A percentile compares a stretch with the other conserved stretches of the same genome.
These are phyloP conservation scores for Chaenocephalus aceratus DNA, from an alignment of 2,113 vertebrate genomes.

Conservation along the genomic window DNA sequence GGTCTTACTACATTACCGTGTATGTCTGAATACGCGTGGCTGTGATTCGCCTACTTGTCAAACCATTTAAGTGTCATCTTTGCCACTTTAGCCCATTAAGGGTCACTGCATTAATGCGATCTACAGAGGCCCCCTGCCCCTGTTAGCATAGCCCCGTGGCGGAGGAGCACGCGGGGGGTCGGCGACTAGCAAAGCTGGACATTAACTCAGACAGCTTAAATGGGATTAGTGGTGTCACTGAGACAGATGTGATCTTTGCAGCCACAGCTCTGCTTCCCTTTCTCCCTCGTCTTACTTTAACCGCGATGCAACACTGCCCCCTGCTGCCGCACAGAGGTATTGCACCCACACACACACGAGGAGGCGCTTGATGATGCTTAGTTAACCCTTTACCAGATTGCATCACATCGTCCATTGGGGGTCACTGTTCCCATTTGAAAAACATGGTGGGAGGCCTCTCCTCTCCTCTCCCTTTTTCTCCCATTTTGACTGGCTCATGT, in stretches of 20 bases:
- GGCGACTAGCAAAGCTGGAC: constrained; percentile 61
- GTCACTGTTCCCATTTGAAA: constrained; percentile 85
- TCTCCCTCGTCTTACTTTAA: constrained; percentile 10
- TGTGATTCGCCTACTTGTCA: constrained; percentile 20
- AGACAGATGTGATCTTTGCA: constrained; percentile 77
- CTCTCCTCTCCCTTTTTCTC: constrained; percentile 27
- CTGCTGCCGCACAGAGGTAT: constrained; percentile 70
- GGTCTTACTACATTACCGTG: neutral
- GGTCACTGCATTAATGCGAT: constrained; percentile 69
- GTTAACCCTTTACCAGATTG: constrained; percentile 67
- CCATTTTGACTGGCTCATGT: constrained; percentile 71
- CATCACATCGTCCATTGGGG: constrained; percentile 79
- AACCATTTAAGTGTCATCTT: constrained; percentile 45
- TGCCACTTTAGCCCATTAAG: constrained; percentile 60
- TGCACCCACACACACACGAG: constrained; percentile 39
- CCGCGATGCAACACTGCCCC: constrained; percentile 79
- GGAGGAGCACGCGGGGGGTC: neutral
- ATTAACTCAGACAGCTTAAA: constrained; percentile 76
- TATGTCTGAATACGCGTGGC: neutral
- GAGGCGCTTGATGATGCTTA: constrained; percentile 1
- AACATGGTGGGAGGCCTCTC: constrained; percentile 16
- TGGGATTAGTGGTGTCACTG: constrained; percentile 77
- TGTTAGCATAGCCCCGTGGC: constrained; percentile 60
- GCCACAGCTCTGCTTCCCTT: constrained; percentile 29
- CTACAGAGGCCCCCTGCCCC: constrained; percentile 44